Percentiles rank a stretch among this genome's conserved stretches.
phyloP scores from a whole-genome alignment of 2,888 invertebrate genomes.

The Torymus auratus region DNA sequence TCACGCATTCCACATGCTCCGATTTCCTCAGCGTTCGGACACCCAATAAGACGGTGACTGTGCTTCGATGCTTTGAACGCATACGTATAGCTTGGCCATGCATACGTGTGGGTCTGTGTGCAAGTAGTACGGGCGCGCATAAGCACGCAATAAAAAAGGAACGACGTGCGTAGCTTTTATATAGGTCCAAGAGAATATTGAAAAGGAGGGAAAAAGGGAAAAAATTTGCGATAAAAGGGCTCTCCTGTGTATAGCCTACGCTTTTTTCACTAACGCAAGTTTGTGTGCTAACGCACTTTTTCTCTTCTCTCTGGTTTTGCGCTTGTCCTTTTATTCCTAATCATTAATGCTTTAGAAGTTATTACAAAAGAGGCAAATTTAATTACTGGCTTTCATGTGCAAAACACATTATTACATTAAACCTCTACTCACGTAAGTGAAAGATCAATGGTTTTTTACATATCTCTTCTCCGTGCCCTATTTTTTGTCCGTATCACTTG shows the following conservation, averaged over 20 bases:
- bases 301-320: background rate
- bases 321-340: constrained; percentile 9
- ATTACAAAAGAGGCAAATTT: background rate
- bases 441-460: background rate
- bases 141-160: constrained; percentile 36
- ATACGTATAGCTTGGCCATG: background rate
- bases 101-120: background rate
- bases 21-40: constrained; percentile 24
- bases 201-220: constrained; percentile 19
- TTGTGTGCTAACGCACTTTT: background rate
- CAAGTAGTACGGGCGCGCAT: no score
- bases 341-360: constrained; percentile 12
- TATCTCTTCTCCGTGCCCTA: background rate
- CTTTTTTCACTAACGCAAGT: no score
- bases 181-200: constrained; percentile 34
- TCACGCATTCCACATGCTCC: constrained; percentile 30
- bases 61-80: background rate
- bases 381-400: background rate
- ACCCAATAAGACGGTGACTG: no score
- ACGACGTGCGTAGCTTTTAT: constrained; percentile 9
- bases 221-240: constrained; percentile 9
- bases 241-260: background rate
- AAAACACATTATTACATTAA: constrained; percentile 39
- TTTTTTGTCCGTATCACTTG: background rate
- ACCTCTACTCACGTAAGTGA: background rate